These are phyloP conservation scores for Stichopus chloronotus DNA, from an alignment of 35 echinoderm and acorn worm genomes.

Conservation along the genomic window DNA sequence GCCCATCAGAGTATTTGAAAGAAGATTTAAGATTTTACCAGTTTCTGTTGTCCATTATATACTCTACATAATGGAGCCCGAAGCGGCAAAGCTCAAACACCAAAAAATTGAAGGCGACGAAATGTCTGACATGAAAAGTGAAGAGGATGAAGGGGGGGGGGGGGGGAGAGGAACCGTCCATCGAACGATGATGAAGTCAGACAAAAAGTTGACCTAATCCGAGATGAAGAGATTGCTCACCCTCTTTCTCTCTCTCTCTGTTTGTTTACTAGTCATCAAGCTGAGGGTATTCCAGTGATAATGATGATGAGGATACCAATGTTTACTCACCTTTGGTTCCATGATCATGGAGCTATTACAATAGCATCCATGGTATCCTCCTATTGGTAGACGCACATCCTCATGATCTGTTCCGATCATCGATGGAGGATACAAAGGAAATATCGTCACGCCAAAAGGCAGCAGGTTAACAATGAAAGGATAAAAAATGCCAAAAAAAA, in stretches of 20 bases:
- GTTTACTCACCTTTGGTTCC: not conserved
- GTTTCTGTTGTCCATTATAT: not conserved
- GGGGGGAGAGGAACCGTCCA: not conserved
- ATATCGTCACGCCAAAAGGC: not conserved
- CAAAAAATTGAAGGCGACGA: not conserved
- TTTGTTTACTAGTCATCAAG: not conserved
- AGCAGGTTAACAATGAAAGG: not conserved
- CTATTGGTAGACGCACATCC: not conserved
- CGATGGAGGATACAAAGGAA: not conserved
- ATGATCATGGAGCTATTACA: not conserved
- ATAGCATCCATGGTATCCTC: no score
- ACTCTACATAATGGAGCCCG: no score
- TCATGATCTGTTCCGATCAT: not conserved
- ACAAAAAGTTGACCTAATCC: not conserved
- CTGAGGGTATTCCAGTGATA: no score
- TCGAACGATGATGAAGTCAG: not conserved
- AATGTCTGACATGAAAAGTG: not conserved
- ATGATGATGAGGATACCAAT: not conserved
- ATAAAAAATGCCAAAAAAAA: not conserved
- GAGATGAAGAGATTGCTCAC: not conserved
- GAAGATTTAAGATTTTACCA: not conserved
- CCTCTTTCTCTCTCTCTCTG: not conserved
- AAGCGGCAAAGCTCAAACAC: not conserved
- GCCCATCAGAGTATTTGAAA: not conserved
- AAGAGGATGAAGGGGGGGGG: not conserved